Evolutionary conservation across 1,140 invertebrate genomes (phyloP).

Genomic region (Anoplophora glabripennis): DNA sequence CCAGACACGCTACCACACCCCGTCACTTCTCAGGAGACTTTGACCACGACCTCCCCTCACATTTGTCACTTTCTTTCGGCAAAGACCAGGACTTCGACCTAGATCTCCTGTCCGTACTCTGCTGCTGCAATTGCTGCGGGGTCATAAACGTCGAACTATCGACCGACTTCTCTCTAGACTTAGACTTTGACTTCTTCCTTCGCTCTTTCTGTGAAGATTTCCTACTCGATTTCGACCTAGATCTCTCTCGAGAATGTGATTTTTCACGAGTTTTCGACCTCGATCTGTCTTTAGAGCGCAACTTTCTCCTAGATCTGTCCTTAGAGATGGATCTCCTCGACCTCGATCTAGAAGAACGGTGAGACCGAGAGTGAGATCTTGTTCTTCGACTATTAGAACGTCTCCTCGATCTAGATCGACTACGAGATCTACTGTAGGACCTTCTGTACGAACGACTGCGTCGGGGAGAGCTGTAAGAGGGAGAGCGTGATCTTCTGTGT

Average conservation of each 20-base stretch:
- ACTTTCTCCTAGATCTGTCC: constrained; percentile 22
- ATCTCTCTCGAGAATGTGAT: constrained; percentile 34
- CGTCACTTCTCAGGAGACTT: constrained; percentile 29
- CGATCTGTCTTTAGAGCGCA: constrained; percentile 33
- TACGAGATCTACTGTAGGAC: constrained; percentile 19
- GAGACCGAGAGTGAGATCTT: constrained; percentile 30
- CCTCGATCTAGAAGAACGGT: neutral
- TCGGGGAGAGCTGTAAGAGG: constrained; percentile 17
- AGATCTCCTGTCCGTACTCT: constrained; percentile 9
- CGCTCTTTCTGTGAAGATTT: constrained; percentile 49
- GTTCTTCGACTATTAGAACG: constrained; percentile 45
- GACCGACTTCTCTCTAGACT: constrained; percentile 32
- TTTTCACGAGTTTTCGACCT: constrained; percentile 41
- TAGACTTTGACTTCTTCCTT: constrained; percentile 42
- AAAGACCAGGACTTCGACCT: constrained; percentile 45
- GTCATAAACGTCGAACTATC: constrained; percentile 44
- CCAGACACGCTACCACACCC: too few species aligned
- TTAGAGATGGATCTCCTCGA: constrained; percentile 5
- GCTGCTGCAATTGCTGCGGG: constrained; percentile 31
- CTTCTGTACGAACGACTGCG: constrained; percentile 10
- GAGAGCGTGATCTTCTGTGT: constrained; percentile 15
- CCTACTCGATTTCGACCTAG: constrained; percentile 31
- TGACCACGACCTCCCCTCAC: constrained; percentile 37
- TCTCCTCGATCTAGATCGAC: constrained; percentile 48
- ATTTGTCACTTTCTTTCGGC: constrained; percentile 30